These are phyloP conservation scores for Miltochrista miniata DNA, from an alignment of 2,888 invertebrate species.

Conservation along the genomic window DNA sequence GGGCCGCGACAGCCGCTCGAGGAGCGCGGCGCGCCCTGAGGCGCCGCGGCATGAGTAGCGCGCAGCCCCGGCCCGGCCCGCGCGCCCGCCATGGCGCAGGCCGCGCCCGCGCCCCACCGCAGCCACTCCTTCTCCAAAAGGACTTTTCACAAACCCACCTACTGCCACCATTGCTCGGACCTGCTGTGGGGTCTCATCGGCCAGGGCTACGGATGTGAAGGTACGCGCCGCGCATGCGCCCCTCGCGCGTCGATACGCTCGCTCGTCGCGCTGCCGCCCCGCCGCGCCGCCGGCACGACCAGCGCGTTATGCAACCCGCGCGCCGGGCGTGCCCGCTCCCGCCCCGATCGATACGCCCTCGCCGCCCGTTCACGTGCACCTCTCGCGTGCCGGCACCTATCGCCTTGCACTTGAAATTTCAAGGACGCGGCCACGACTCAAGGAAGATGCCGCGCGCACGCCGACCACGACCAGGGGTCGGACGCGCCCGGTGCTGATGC, in stretches of 20 bases:
- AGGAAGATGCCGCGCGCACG: constrained; percentile 1
- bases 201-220: constrained; percentile 99
- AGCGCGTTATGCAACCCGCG: constrained; percentile 68
- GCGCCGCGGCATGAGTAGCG: constrained; percentile 83
- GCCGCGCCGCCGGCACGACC: constrained; percentile 66
- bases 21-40: constrained; percentile 83
- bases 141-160: constrained; percentile 99
- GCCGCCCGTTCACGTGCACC: constrained; percentile 29
- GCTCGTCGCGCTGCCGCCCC: constrained; percentile 50
- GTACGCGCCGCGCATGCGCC: constrained; percentile 86
- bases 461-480: constrained; percentile 4
- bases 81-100: constrained; percentile 83
- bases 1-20: constrained; percentile 84
- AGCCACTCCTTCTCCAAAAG: constrained; percentile 99
- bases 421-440: constrained; percentile 44
- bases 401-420: constrained; percentile 55
- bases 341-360: constrained; percentile 50
- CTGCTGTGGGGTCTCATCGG: constrained; percentile 99
- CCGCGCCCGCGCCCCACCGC: constrained; percentile 85
- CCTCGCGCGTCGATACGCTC: constrained; percentile 72
- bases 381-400: constrained; percentile 32
- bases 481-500: constrained; percentile 9
- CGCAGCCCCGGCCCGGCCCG: constrained; percentile 80
- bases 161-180: constrained; percentile 99
- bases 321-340: constrained; percentile 22